phyloP scores from a whole-genome alignment of 1,140 invertebrate genomes.

The Lordiphosa clarofinis region DNA sequence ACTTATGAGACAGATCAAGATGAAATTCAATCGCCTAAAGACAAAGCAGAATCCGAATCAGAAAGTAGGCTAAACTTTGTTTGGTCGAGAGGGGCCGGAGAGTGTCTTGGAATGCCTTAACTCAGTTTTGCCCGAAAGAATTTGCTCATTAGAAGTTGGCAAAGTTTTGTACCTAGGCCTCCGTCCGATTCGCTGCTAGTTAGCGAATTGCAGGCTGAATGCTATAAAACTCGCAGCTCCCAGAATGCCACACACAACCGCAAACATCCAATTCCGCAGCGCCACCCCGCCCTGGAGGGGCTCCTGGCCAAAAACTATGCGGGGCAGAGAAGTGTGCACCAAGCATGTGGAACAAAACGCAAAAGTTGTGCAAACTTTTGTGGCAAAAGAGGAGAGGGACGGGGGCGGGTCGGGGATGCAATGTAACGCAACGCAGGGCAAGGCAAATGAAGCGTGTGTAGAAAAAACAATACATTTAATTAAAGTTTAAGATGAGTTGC shows the following conservation, averaged over 20 bases:
- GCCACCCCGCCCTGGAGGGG: neutral
- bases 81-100: neutral
- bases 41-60: too few relatives aligned
- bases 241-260: constrained; percentile 48
- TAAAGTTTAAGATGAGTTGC: constrained; percentile 73
- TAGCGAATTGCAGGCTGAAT: constrained; percentile 61
- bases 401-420: neutral
- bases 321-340: constrained; percentile 45
- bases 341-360: constrained; percentile 74
- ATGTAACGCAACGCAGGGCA: constrained; percentile 7
- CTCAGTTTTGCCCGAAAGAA: constrained; percentile 46
- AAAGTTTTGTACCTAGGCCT: constrained; percentile 34
- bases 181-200: constrained; percentile 44
- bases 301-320: neutral
- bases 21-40: too few relatives aligned
- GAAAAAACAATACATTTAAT: constrained; percentile 76
- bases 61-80: too few relatives aligned
- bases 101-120: constrained; percentile 11
- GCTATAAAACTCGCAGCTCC: constrained; percentile 52
- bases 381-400: constrained; percentile 15
- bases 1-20: too few relatives aligned
- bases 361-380: constrained; percentile 71
- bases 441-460: constrained; percentile 64
- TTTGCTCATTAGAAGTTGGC: constrained; percentile 53
- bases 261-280: constrained; percentile 3